Evolutionary conservation across 1,140 invertebrate genomes (phyloP).

Genomic region (Drosophila seguyi): DNA sequence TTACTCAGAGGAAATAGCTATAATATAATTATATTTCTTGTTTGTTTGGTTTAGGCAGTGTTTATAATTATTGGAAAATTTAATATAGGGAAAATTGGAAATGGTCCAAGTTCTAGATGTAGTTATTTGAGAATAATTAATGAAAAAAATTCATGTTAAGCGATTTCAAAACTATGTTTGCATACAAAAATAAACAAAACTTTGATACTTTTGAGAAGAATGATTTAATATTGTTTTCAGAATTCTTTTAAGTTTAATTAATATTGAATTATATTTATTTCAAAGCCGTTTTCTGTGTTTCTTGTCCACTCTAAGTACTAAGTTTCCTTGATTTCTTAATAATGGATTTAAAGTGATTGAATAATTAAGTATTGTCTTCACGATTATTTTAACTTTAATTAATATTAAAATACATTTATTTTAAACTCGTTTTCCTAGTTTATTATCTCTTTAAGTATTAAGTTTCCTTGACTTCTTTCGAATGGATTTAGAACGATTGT

Average conservation of each 20-base stretch:
- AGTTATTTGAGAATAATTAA: neutral
- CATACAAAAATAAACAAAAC: neutral
- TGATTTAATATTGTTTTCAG: too few species aligned
- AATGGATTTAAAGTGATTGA: too few species aligned
- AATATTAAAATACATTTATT: neutral
- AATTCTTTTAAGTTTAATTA: neutral
- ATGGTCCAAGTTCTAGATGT: neutral
- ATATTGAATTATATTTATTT: neutral
- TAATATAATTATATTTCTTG: neutral
- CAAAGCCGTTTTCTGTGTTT: neutral
- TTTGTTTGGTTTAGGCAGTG: neutral
- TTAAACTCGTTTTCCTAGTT: neutral
- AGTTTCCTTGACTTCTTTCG: neutral
- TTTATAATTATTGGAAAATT: too few species aligned
- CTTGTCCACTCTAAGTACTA: neutral
- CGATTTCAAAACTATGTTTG: neutral
- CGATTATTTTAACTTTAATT: neutral
- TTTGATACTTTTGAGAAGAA: neutral
- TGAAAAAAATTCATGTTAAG: neutral
- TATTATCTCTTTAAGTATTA: neutral
- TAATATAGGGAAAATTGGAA: neutral
- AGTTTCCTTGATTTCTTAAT: neutral
- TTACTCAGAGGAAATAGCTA: neutral
- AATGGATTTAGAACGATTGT: too few species aligned
- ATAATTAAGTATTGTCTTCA: too few species aligned